These are phyloP conservation scores for Zeugodacus cucurbitae DNA, from an alignment of 1,140 invertebrate species.

Conservation along the genomic window DNA sequence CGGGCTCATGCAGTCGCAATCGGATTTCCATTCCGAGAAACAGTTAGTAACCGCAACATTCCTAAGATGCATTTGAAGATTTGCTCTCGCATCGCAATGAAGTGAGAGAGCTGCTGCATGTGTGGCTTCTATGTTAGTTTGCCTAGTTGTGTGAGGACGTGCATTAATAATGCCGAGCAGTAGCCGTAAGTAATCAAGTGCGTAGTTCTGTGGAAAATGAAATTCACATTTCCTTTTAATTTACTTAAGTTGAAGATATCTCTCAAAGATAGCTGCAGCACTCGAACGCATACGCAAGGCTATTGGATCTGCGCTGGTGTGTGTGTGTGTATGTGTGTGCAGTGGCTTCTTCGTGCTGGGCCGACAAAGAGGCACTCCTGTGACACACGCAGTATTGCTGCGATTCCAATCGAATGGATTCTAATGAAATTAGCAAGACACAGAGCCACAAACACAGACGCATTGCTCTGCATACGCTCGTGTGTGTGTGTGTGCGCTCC, in stretches of 20 bases:
- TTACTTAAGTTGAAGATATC: constrained; percentile 28
- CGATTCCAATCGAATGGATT: constrained; percentile 9
- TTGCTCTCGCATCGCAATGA: background rate
- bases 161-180: background rate
- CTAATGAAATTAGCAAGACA: constrained; percentile 24
- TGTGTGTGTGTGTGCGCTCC: background rate
- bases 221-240: constrained; percentile 35
- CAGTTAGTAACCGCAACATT: constrained; percentile 19
- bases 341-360: background rate
- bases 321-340: background rate
- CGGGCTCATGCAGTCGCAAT: background rate
- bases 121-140: background rate
- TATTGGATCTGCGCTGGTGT: background rate
- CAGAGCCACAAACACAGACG: background rate
- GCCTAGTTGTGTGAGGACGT: background rate
- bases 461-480: background rate
- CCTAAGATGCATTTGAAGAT: constrained; percentile 31
- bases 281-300: background rate
- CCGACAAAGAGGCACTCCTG: background rate
- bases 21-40: background rate
- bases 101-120: background rate
- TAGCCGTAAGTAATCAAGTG: background rate
- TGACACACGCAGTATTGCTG: background rate
- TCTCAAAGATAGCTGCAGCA: background rate
- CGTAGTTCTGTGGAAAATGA: constrained; percentile 23